Evolutionary conservation across 2,113 vertebrate genomes (phyloP), one percentile per base, ranked within the genome.

Genomic region (Gambusia affinis): DNA sequence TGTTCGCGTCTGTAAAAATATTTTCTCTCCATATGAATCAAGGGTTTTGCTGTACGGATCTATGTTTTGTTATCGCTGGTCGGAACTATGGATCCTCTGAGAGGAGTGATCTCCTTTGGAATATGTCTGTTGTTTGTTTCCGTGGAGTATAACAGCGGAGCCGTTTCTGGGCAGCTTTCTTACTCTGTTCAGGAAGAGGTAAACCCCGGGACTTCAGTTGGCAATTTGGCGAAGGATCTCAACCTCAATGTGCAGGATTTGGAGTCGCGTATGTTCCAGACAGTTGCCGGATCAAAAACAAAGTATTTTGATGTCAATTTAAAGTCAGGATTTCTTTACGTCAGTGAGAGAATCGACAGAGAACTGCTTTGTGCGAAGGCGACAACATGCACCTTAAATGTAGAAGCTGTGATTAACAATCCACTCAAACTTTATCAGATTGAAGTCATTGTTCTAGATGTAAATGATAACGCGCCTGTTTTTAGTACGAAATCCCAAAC

Each of bases 191-290:
- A 82, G 14, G 94, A 95, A 75, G 94, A 95, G 86, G 87, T 92
- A 70, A 94, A 83, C 51, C 67, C 51, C 4, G 94, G 92, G 62
- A 93, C 94, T 10, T 70, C 85, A 62, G 93, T 95, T 22, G 94
- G 94, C 68, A 94, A 94, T 91, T 69, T 94, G 60, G 91, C 93
- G 0, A 93, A 92, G 73, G 94, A 95, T 62, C 57, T 95, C 1
- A 90, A 86, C 39, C 80, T 95, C 0, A 91, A 80, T 44, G 76
- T 91, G 0, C 85, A 89, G 7, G 93, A 94, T 28, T 78, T 95
- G 77, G 91, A 93, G 57, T 76, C 90, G 1, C 92, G 94, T 17
- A 79, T 67, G 72, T 91, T 95, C 89, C 91, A 91, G 54, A 89
- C 93, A 30, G 90, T 93, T 19, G 47, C 87, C 0, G 91, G 92